These are phyloP conservation scores for Polylopha cassiicola DNA, from an alignment of 2,888 invertebrate genomes.

Conservation along the genomic window DNA sequence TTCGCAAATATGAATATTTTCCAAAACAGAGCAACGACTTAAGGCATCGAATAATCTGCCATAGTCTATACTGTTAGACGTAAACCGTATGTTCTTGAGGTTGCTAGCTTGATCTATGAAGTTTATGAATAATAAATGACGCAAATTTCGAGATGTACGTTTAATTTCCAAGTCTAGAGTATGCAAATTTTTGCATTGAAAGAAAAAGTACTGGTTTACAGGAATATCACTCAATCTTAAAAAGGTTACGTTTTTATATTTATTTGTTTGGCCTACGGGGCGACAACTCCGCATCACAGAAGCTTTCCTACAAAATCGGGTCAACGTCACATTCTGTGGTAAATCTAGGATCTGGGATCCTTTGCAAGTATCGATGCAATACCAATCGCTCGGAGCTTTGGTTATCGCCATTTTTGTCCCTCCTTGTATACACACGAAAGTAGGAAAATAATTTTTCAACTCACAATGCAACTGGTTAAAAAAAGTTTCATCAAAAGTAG, in stretches of 20 bases:
- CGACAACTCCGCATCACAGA: slow-evolving; percentile 27
- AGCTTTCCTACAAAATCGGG: slow-evolving; percentile 38
- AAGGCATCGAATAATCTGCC: slow-evolving; percentile 34
- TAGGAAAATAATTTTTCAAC: slow-evolving; percentile 40
- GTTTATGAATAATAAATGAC: slow-evolving; percentile 29
- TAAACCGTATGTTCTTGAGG: slow-evolving; percentile 39
- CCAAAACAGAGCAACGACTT: slow-evolving; percentile 33
- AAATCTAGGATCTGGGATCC: slow-evolving; percentile 33
- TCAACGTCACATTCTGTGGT: slow-evolving; percentile 37
- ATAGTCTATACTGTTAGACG: slow-evolving; percentile 39
- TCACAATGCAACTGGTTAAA: slow-evolving; percentile 30
- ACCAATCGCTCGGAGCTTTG: slow-evolving; percentile 36
- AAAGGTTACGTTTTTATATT: slow-evolving; percentile 34
- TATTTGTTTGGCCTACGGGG: slow-evolving; percentile 29
- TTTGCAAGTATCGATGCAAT: slow-evolving; percentile 39
- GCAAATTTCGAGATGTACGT: slow-evolving; percentile 25
- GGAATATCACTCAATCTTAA: slow-evolving; percentile 37
- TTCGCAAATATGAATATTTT: slow-evolving; percentile 43
- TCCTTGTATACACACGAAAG: slow-evolving; percentile 39
- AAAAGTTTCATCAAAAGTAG: slow-evolving; percentile 35
- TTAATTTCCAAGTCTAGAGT: slow-evolving; percentile 40
- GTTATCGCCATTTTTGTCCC: slow-evolving; percentile 31
- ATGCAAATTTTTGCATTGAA: slow-evolving; percentile 30
- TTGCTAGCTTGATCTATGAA: slow-evolving; percentile 31
- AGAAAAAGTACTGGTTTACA: slow-evolving; percentile 33